A percentile compares a stretch with the other conserved stretches of the same genome.
Conservation (phyloP, 2,113 vertebrate genomes). For the Muntiacus muntjak region DNA sequence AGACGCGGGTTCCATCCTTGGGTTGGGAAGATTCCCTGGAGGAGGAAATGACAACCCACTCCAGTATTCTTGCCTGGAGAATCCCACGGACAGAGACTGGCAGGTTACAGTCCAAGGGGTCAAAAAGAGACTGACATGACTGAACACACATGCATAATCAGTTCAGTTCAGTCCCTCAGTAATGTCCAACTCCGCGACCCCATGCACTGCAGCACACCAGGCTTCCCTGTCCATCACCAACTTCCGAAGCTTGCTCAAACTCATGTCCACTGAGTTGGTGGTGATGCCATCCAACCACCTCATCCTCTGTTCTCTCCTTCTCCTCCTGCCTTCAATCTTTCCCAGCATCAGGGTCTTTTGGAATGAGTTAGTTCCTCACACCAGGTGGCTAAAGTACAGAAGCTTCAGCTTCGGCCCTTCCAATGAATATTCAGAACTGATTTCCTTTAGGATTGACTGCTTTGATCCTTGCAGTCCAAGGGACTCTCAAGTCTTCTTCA, state of each 20-base stretch:
- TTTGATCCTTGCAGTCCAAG: background rate
- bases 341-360: background rate
- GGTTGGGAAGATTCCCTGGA: background rate
- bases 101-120: background rate
- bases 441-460: background rate
- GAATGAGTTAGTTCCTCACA: background rate
- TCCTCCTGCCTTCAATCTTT: background rate
- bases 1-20: background rate
- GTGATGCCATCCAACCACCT: background rate
- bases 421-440: background rate
- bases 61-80: background rate
- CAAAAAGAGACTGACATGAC: background rate
- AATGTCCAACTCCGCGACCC: fast-evolving
- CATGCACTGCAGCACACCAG: background rate
- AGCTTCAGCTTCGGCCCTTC: background rate
- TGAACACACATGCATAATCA: background rate
- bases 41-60: background rate
- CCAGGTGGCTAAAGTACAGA: background rate
- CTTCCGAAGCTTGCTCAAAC: background rate
- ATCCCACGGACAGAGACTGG: background rate
- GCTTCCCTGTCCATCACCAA: background rate
- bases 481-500: background rate
- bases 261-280: fast-evolving
- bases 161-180: background rate
- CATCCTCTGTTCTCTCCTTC: background rate